Evolutionary conservation across 2,797 vertebrate species (phyloP).

Genomic region (Argentina silus): DNA sequence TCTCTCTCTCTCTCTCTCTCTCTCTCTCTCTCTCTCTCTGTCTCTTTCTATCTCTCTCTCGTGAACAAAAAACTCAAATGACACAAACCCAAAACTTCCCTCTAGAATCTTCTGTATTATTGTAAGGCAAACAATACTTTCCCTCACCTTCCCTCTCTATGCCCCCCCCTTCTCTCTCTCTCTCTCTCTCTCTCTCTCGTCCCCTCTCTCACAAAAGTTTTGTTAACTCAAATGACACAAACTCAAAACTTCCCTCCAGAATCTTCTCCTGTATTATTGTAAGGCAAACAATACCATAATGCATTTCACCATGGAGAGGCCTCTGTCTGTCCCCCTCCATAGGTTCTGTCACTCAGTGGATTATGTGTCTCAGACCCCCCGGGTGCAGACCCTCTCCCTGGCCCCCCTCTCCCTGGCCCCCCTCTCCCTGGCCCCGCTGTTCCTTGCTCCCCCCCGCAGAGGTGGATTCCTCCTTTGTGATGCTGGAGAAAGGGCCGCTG

Average conservation of each 20-base stretch:
- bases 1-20: too few species aligned
- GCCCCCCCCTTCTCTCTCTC: too few species aligned
- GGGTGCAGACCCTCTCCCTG: conserved; percentile 19
- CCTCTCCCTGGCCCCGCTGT: too few species aligned
- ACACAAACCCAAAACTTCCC: neutral
- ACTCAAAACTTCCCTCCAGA: neutral
- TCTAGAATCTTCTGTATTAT: neutral
- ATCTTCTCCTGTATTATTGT: neutral
- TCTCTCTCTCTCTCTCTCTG: too few species aligned
- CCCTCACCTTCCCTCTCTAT: too few species aligned
- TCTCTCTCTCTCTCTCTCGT: too few species aligned
- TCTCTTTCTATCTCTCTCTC: too few species aligned
- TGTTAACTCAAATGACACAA: too few species aligned
- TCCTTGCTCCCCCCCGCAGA: conserved; percentile 10
- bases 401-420: conserved; percentile 22
- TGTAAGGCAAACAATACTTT: neutral
- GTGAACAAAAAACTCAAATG: too few species aligned
- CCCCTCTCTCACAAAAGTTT: too few species aligned
- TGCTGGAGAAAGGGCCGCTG: conserved; percentile 60
- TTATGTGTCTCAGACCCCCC: conserved; percentile 1
- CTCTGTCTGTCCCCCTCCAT: conserved; percentile 21
- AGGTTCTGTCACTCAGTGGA: neutral
- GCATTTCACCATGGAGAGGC: neutral
- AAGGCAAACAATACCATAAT: neutral
- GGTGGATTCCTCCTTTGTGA: conserved; percentile 54